Evolutionary conservation across 2,797 vertebrate species (phyloP), one percentile per base, ranked within the genome.

Genomic region (Sebastes nivosus): DNA sequence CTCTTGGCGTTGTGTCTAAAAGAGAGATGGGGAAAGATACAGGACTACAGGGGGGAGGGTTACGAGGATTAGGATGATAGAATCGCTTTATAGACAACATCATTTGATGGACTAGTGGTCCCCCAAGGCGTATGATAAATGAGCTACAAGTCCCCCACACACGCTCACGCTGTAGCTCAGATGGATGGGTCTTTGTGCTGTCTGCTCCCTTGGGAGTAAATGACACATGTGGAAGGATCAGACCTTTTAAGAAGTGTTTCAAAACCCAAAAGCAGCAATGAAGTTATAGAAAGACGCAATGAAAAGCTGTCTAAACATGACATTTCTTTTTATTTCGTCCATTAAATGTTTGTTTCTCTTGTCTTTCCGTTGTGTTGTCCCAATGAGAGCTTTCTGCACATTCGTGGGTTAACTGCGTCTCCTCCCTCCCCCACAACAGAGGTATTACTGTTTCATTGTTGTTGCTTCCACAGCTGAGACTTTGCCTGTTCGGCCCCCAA

Each of bases 121-220:
- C 82, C 86, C 58, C 8, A 13, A 73, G 69, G 80, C 59, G 27
- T 27, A 0, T 75, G 89, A 90, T 84, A 84, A 82, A 93, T 87
- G 88, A 87, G 75, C 72, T 65, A 70, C 60, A 77, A 76, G 84
- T 85, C 79, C 76, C 36, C 57, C 60, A 34, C 83, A 72, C 71
- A 83, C 34, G 22, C 69, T 67, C 66, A 42, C 16, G 8, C 3
- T 85, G 91, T 91, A 84, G 85, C 92, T 89, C 0, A 86, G 83
- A 92, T 85, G 57, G 88, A 92, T 88, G 84, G 72, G 75, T 57
- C 82, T 91, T 87, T 88, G 90, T 89, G 79, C 65, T 60, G 77
- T 58, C 24, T 16, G 77, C 76, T 12, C 54, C 36, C 59, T 46
- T 8, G 52, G 79, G 82, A 83, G 34, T 65, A 24, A 81, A 57